phyloP scores from a whole-genome alignment of 2,797 vertebrate genomes.

The Rhinella marina region DNA sequence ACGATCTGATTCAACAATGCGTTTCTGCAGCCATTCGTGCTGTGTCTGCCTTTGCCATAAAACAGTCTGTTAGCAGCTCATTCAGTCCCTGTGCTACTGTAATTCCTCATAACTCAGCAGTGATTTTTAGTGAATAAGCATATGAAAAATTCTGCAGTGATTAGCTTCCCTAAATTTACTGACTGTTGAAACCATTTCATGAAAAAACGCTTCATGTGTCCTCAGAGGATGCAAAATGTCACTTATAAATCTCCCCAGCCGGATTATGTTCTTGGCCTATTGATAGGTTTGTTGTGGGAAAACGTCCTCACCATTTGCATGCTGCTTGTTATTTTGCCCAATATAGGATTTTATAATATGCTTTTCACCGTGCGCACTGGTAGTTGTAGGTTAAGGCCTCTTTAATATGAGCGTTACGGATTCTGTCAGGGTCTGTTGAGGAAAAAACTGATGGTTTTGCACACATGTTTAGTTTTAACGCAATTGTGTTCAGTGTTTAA shows the following conservation, averaged over 20 bases:
- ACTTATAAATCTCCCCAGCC: constrained; percentile 30
- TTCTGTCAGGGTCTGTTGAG: too few relatives aligned
- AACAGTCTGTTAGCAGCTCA: constrained; percentile 25
- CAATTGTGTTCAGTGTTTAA: too few relatives aligned
- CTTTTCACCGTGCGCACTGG: not conserved
- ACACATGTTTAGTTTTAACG: too few relatives aligned
- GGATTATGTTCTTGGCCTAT: not conserved
- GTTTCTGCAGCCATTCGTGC: constrained; percentile 4
- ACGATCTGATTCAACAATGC: constrained; percentile 12
- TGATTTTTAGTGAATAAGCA: constrained; percentile 38
- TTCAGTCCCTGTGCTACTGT: constrained; percentile 20
- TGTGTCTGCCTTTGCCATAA: constrained; percentile 15
- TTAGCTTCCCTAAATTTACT: constrained; percentile 32
- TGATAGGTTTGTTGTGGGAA: constrained; percentile 21
- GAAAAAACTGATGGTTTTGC: too few relatives aligned
- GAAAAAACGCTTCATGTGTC: constrained; percentile 4
- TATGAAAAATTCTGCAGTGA: constrained; percentile 37
- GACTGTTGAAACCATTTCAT: constrained; percentile 33
- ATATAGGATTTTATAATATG: not conserved
- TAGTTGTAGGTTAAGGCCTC: not conserved
- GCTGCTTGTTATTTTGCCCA: not conserved
- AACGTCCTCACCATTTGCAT: not conserved
- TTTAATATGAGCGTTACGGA: too few relatives aligned
- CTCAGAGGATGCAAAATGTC: constrained; percentile 6
- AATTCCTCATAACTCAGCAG: constrained; percentile 35